Conservation (phyloP, 2,113 vertebrate species). For the Serilophus lunatus region DNA sequence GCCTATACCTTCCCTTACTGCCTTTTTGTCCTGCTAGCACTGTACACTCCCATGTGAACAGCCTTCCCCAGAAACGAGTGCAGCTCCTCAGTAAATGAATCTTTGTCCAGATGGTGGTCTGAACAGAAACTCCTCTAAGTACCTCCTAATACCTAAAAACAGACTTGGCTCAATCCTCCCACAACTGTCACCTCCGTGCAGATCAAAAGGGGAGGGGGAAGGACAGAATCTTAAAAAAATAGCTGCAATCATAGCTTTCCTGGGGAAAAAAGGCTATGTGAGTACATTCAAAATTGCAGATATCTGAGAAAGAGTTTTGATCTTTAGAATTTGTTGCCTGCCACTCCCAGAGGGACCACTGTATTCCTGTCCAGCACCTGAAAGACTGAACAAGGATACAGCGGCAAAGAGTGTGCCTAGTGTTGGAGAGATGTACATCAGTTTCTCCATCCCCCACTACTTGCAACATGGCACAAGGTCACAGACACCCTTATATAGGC, state of each 20-base stretch:
- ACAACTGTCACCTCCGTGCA: constrained; percentile 64
- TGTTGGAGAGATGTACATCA: neutral
- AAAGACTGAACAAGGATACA: neutral
- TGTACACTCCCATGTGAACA: neutral
- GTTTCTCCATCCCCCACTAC: neutral
- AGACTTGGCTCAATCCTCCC: constrained; percentile 67
- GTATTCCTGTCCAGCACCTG: neutral
- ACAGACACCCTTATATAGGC: neutral
- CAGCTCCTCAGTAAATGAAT: neutral
- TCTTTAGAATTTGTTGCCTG: neutral
- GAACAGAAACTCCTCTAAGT: constrained; percentile 63
- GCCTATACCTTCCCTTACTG: neutral
- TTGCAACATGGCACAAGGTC: neutral
- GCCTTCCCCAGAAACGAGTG: neutral
- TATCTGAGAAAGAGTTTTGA: neutral
- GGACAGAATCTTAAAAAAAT: neutral
- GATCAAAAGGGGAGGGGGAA: neutral
- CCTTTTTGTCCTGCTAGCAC: neutral
- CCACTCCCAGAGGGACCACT: neutral
- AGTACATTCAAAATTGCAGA: neutral
- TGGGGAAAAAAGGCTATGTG: neutral
- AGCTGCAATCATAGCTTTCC: neutral
- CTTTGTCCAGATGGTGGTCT: constrained; percentile 71
- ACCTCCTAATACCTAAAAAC: constrained; percentile 59
- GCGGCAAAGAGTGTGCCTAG: neutral